These are phyloP conservation scores for Balaeniceps rex DNA, from an alignment of 2,113 vertebrate species.

Conservation along the genomic window DNA sequence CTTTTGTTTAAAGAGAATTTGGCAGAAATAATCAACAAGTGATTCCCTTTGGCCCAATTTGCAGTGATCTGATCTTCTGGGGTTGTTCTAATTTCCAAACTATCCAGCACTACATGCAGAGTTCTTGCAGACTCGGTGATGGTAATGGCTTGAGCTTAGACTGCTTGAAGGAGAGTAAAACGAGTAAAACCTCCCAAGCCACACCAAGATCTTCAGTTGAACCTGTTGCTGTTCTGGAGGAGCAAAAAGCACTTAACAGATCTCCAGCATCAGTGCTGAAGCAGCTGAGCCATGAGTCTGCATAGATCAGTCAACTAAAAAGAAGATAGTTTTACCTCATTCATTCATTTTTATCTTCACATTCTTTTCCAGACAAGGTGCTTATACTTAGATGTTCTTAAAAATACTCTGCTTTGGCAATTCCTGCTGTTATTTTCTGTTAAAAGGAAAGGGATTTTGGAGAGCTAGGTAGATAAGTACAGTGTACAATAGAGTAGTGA, in stretches of 20 bases:
- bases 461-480: not conserved
- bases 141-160: not conserved
- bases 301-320: not conserved
- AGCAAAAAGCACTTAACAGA: not conserved
- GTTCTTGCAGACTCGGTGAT: not conserved
- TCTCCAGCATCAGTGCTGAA: not conserved
- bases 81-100: not conserved
- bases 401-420: not conserved
- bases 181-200: not conserved
- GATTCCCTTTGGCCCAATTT: not conserved
- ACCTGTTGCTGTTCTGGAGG: not conserved
- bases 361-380: not conserved
- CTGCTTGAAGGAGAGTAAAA: not conserved
- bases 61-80: not conserved
- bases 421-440: not conserved
- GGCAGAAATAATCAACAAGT: not conserved
- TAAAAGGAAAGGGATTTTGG: not conserved
- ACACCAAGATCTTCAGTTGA: not conserved
- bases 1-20: not conserved
- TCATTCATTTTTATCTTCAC: not conserved
- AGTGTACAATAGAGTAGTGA: not conserved
- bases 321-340: not conserved
- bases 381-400: not conserved
- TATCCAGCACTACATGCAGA: accelerated
- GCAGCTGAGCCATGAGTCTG: not conserved